Conservation (phyloP, 2,888 invertebrate species). For the Tuta absoluta region DNA sequence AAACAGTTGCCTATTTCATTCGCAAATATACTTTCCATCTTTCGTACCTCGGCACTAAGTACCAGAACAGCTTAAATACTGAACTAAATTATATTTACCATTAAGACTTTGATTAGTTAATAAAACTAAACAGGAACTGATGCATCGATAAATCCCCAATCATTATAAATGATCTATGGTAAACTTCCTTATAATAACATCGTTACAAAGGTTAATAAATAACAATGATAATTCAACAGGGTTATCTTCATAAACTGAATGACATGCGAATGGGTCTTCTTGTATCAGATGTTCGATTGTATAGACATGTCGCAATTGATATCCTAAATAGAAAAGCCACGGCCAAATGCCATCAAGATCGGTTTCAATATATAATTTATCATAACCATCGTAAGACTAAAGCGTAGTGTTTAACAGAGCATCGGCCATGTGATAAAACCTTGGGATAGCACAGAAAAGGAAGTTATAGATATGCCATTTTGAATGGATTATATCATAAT, state of each 20-base stretch:
- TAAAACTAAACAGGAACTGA: slow-evolving; percentile 12
- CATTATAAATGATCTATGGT: background rate
- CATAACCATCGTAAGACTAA: slow-evolving; percentile 35
- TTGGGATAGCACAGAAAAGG: background rate
- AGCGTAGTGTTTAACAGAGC: slow-evolving; percentile 44
- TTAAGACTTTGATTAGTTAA: background rate
- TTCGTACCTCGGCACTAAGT: too few relatives aligned
- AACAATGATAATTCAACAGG: slow-evolving; percentile 21
- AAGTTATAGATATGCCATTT: background rate
- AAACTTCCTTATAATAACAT: slow-evolving; percentile 24
- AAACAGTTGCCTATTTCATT: too few relatives aligned
- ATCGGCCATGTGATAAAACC: slow-evolving; percentile 42
- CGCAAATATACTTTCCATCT: too few relatives aligned
- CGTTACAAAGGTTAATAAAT: slow-evolving; percentile 23
- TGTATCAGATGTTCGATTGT: slow-evolving; percentile 50
- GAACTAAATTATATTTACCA: too few relatives aligned
- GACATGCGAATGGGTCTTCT: slow-evolving; percentile 37
- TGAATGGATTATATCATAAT: background rate
- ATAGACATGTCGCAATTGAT: slow-evolving; percentile 57
- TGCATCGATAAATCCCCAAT: background rate
- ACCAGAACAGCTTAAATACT: background rate
- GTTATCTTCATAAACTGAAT: slow-evolving; percentile 32
- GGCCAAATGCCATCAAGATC: slow-evolving; percentile 70
- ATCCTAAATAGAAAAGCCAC: slow-evolving; percentile 67
- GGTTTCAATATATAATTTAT: slow-evolving; percentile 60